Evolutionary conservation across 2,888 invertebrate genomes (phyloP), one percentile per base, ranked within the genome.

Genomic region (Homarus gammarus): DNA sequence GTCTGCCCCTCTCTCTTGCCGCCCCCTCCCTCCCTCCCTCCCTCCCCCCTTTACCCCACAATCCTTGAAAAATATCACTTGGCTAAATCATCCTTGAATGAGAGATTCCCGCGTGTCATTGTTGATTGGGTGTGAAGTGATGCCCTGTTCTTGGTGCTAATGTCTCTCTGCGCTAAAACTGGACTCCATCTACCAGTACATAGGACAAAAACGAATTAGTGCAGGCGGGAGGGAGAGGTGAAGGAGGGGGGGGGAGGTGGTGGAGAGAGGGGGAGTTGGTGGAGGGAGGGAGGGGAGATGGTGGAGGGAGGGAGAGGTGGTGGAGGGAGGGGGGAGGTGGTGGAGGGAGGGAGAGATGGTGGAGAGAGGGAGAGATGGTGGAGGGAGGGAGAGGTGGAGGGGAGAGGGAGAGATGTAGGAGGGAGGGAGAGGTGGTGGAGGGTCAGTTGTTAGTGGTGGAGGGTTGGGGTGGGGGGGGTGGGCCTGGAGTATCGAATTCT

Each of bases 401-500:
- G n/a, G n/a, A n/a, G n/a, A n/a, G n/a, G n/a, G n/a, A n/a, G n/a
- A n/a, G n/a, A n/a, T n/a, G n/a, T n/a, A 40, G n/a, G n/a, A n/a
- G n/a, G n/a, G n/a, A n/a, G n/a, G n/a, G n/a, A n/a, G n/a, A n/a
- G n/a, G n/a, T n/a, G n/a, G n/a, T n/a, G n/a, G n/a, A n/a, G n/a
- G n/a, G n/a, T n/a, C n/a, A n/a, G n/a, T 5, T 44, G 44, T 44
- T 8, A n/a, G n/a, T n/a, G n/a, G n/a, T n/a, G n/a, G n/a, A n/a
- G n/a, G 8, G 27, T 15, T n/a, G n/a, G n/a, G 10, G 31, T 3
- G 77, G 56, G 40, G 31, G 51, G 1, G 49, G 77, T n/a, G 56
- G 33, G 56, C 6, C 56, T 78, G 78, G 18, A 61, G 79, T 61
- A 79, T 79, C 33, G 78, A 33, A 56, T 79, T 79, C 56, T 61